Evolutionary conservation across 2,888 invertebrate genomes (phyloP), one percentile per base, ranked within the genome.

Genomic region (Isoperla grammatica): DNA sequence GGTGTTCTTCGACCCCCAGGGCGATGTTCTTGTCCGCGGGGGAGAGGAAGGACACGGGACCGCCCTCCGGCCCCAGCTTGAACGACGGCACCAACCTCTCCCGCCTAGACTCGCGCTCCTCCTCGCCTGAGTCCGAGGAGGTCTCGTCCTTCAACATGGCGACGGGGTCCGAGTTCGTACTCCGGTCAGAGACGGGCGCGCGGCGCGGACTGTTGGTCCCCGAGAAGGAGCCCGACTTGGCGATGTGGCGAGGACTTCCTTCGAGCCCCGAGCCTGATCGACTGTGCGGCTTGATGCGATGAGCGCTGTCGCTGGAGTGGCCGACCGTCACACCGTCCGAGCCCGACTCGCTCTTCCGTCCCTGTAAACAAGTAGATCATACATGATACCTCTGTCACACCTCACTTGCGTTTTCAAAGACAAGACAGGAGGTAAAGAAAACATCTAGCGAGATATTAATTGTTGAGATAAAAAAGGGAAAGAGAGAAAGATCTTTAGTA

Each of bases 201-300:
- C 8, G 8, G 6, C 12, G 22, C 3, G 60, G 42, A 54, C 78
- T 78, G 59, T 81, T 75, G 61, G 83, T 79, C 13, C 86, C 85
- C 57, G 87, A 85, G 75, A 87, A 87, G 6, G 88, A 87, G 43
- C 85, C 83, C 0, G 87, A 87, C 75, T 90, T 89, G 15, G 87
- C 83, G 54, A 88, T 42, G 13, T 12, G 78, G 15, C 15, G 40
- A 29, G 56, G 60, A 20, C 48, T 56, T 15, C 54, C 54, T 46
- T 54, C 68, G 64, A 23, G 58, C 53, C 69, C 71, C 62, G 68
- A 68, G 65, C 29, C 29, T 66, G 73, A 48, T 73, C 40, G 50
- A 29, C 20, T 54, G 59, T 23, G 9, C 75, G 71, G 1, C 74
- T 70, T 57, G 74, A 22, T n/a, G 29, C 29, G 29, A 23, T 57